Evolutionary conservation across 2,113 vertebrate species (phyloP), one percentile per base, ranked within the genome.

Genomic region (Actenoides lindsayi): DNA sequence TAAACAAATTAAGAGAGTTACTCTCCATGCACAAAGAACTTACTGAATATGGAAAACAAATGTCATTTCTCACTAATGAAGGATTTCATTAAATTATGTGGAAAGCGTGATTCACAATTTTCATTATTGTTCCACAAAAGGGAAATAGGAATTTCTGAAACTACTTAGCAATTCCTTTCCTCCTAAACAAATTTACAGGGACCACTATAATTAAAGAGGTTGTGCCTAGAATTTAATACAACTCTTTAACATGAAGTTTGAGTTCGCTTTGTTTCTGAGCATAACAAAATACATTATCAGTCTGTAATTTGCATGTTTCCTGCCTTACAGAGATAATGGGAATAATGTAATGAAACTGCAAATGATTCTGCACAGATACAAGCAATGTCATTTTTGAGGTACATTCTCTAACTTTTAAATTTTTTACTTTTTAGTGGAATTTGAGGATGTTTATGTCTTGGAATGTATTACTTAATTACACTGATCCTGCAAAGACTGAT

Each of bases 51-150:
- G 56, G 69, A 96, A 94, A 39, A 86, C 13, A 93, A 96, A 90
- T 54, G 69, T 53, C 15, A 65, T 33, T 90, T 80, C 57, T 89
- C 63, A 50, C 83, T 94, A 95, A 92, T 63, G 60, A 91, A 83
- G 59, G 50, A 90, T 93, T 96, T 97, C 42, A 74, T 88, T 93
- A 93, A 91, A 92, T 94, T 79, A 82, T n/a, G 41, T n/a, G 53
- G 53, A 80, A 97, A 94, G 54, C 56, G 25, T 62, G 51, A 91
- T 75, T 87, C 79, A 84, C 63, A 50, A 33, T 93, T 95, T 75
- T 94, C 71, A 94, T 93, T 93, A 90, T 91, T 91, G 64, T 48
- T 62, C 50, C 75, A 83, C 67, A 94, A 89, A 90, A 86, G 60
- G 35, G 69, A 96, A 96, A 51, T 3, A 87, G 62, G 63, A 96